Base-by-base conservation (phyloP, 2,888 invertebrate species). In the Limnephilus rhombicus region DNA sequence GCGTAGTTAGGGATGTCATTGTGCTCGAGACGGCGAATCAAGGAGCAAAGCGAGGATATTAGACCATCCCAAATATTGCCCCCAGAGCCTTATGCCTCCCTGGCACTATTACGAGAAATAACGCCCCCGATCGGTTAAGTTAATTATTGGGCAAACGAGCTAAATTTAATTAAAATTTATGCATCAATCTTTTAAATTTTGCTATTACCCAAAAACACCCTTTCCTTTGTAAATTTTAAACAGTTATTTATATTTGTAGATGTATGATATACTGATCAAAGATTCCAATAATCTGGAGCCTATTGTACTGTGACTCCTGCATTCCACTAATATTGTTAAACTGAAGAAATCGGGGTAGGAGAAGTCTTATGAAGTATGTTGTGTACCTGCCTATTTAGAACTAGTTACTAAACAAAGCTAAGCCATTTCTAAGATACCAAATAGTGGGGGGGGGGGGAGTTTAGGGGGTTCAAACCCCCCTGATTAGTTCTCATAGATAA, bases 1-100 rank as follows among this genome's bases (percentile, higher is more conserved):
- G 41, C 89, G 89, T 91, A 83, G 85, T 91, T 89, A 91, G 90
- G 91, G 87, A 91, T 87, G 91, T 83, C 91, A 91, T 91, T 87
- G 86, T 87, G 29, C 87, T 49, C 80, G 29, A 85, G 85, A 41
- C 34, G 85, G 85, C 37, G 45, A n/a, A 85, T 85, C 85, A 45
- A 85, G 45, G 37, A 85, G 85, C 45, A n/a, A 12, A 18, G 82
- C 68, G 7, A 18, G 68, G 68, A 68, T 68, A 68, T 68, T 68
- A 31, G 82, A 82, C 31, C 82, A 15, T 29, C 85, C 24, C 15
- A 24, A 34, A 85, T 68, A 31, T 49, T 18, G 34, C 85, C 53
- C 53, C 80, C n/a, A 11, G 11, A 9, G 53, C 29, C 18, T 34
- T 82, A 81, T 81, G 90, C 49, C 37, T 80, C 37, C 89, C 89